phyloP scores from a whole-genome alignment of 2,113 vertebrate genomes.

The Hemibagrus wyckioides region DNA sequence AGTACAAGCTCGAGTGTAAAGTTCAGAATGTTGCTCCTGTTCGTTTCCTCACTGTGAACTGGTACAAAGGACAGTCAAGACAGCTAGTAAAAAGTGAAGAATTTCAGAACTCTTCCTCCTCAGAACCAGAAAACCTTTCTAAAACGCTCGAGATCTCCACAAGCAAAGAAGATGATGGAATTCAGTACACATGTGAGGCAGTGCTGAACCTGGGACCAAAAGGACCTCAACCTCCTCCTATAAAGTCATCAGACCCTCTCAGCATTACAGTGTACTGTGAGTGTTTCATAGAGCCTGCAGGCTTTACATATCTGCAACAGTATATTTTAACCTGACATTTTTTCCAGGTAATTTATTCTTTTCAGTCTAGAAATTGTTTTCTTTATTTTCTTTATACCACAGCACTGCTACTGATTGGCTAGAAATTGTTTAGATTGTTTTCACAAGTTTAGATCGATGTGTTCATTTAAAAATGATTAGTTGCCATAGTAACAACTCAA shows the following conservation, averaged over 20 bases:
- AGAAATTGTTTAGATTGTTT: background rate
- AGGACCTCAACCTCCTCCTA: conserved; percentile 15
- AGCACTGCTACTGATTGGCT: background rate
- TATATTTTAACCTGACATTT: background rate
- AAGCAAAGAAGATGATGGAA: conserved; percentile 45
- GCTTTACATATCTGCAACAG: background rate
- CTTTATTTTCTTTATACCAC: no score
- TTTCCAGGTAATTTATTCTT: background rate
- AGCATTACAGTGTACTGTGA: conserved; percentile 58
- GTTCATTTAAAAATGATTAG: background rate
- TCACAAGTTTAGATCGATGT: background rate
- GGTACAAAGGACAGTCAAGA: conserved; percentile 50
- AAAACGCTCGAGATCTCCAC: background rate
- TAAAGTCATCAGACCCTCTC: conserved; percentile 39
- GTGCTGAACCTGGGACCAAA: conserved; percentile 53
- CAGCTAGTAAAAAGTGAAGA: rapidly evolving
- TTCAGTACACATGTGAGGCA: conserved; percentile 54
- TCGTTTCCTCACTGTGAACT: conserved; percentile 52
- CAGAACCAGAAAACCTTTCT: conserved; percentile 1
- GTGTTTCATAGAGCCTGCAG: conserved; percentile 31
- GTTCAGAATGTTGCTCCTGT: conserved; percentile 57
- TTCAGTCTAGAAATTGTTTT: background rate
- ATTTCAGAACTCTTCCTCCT: background rate
- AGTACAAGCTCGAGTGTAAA: conserved; percentile 64
- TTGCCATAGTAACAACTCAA: background rate